Evolutionary conservation across 2,888 invertebrate species (phyloP).

Genomic region (Nineta flava): DNA sequence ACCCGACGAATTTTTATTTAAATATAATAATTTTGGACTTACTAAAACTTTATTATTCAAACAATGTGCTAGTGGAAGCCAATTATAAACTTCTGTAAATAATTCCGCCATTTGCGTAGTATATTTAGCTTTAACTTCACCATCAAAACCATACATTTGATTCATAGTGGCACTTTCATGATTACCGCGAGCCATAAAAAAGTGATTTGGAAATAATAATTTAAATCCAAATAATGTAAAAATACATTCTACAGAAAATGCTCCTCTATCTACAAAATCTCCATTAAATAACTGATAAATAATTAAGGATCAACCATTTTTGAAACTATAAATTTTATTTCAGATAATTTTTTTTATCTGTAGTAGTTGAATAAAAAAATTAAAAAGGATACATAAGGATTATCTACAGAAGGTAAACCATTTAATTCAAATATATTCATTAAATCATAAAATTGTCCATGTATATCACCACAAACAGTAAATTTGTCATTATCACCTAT

Average conservation of each 20-base stretch:
- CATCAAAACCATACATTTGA: constrained; percentile 98
- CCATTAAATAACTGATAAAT: constrained; percentile 74
- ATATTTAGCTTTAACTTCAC: constrained; percentile 95
- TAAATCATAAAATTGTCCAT: constrained; percentile 97
- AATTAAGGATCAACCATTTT: background rate
- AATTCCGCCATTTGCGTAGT: constrained; percentile 88
- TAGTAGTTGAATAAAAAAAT: background rate
- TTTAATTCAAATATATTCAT: constrained; percentile 95
- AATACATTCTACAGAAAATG: constrained; percentile 98
- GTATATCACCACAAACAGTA: constrained; percentile 97
- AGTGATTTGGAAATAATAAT: constrained; percentile 86
- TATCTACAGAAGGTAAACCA: constrained; percentile 85
- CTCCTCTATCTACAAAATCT: constrained; percentile 98
- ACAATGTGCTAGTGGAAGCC: constrained; percentile 90
- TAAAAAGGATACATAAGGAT: constrained; percentile 69
- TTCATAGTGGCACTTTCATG: constrained; percentile 98
- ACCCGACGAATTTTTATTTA: background rate
- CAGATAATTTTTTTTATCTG: background rate
- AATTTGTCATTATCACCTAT: constrained; percentile 81
- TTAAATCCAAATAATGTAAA: constrained; percentile 95
- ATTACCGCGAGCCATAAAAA: constrained; percentile 98
- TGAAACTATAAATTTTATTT: background rate
- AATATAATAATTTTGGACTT: constrained; percentile 17
- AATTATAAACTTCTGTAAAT: constrained; percentile 98
- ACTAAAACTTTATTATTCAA: constrained; percentile 71